Conservation (phyloP, 2,797 vertebrate species). For the Taenioides sp. region DNA sequence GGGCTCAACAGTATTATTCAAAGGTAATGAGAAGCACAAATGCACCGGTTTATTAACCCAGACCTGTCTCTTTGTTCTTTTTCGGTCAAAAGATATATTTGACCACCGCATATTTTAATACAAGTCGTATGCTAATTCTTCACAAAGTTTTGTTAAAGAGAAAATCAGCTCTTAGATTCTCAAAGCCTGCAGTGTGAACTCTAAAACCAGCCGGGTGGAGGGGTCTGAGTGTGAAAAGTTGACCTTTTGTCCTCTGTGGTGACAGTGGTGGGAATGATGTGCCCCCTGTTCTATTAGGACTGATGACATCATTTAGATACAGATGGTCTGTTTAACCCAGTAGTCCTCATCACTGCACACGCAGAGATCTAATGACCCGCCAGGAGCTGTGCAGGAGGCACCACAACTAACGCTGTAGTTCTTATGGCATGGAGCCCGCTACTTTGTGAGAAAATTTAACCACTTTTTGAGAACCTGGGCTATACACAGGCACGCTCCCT, state of each 20-base stretch:
- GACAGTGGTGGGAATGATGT: slow-evolving; percentile 62
- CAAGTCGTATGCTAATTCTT: neutral
- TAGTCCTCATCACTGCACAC: slow-evolving; percentile 70
- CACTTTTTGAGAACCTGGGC: too few relatives aligned
- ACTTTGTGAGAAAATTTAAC: neutral
- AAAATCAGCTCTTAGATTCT: neutral
- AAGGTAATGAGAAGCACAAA: neutral
- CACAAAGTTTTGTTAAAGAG: neutral
- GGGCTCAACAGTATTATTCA: neutral
- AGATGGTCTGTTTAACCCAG: slow-evolving; percentile 71
- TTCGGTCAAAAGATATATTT: neutral
- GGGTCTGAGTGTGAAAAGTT: slow-evolving; percentile 53
- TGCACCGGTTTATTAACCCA: neutral
- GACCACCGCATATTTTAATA: neutral
- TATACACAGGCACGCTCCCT: too few relatives aligned
- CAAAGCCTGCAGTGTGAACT: neutral
- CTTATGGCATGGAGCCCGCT: neutral
- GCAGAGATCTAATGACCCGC: slow-evolving; percentile 60
- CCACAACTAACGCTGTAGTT: neutral
- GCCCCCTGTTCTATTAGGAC: slow-evolving; percentile 66
- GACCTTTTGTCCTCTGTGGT: slow-evolving; percentile 59
- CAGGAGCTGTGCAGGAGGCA: slow-evolving; percentile 24
- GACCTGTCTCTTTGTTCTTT: neutral
- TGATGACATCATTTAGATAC: slow-evolving; percentile 73
- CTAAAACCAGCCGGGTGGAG: neutral